Base-by-base conservation (phyloP, 2,888 invertebrate species). In the Drosophila maculinotata region DNA sequence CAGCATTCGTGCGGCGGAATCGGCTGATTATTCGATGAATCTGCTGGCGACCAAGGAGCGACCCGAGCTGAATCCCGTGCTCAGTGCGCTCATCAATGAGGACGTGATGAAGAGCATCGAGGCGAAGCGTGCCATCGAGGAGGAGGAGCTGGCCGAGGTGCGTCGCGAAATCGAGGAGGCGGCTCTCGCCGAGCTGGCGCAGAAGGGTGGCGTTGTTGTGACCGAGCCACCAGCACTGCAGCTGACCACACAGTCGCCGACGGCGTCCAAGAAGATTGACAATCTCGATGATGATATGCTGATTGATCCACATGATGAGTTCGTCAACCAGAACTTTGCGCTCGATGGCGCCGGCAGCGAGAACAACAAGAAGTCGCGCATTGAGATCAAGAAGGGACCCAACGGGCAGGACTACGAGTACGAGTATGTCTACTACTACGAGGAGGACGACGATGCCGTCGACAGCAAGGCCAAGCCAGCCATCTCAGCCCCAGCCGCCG, bases 351-450 rank as follows among this genome's bases (percentile, higher is more conserved):
- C 95, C 35, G 94, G 94, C 0, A 94, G 94, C 14, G 95, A 95
- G 88, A 94, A 94, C 79, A 94, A 93, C 70, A 93, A 93, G 66
- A 94, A 95, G 74, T 95, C 95, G 0, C 92, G 95, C 64, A 95
- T 96, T 77, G 95, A 97, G 93, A 95, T 97, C 28, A 96, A 97
- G 87, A 97, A 97, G 88, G 97, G 96, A 10, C 96, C 96, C 1
- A 97, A 97, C 86, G 97, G 97, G 1, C 95, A 97, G 90, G 97
- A 97, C 88, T 97, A 97, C 88, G 97, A 97, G 90, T 97, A 97
- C 88, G 97, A 97, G 90, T 97, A 97, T 89, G 96, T 97, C 23
- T 97, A 97, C 88, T 97, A 97, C 89, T 97, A 97, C 84, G 96
- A 97, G 80, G 97, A 97, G 73, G 96, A 96, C 3, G 96, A 95